Evolutionary conservation across 2,113 vertebrate species (phyloP), one percentile per base, ranked within the genome.

Genomic region (Neolamprologus longior): DNA sequence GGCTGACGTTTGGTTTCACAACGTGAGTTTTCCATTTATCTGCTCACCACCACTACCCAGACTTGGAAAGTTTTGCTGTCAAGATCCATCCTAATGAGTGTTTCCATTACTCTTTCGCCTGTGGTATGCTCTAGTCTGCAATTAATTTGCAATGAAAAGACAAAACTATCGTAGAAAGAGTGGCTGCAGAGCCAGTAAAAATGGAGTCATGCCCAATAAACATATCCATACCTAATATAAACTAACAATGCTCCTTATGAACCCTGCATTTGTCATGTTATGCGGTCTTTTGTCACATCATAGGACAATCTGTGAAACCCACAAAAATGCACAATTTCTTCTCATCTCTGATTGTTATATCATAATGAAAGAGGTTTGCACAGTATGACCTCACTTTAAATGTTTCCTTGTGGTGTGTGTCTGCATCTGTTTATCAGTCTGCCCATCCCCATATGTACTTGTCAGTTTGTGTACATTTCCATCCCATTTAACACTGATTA

Each of bases 31-130:
- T 94, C 93, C 95, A 80, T 90, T 35, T 83, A 83, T 90, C 80
- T 80, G 57, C 80, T 90, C 79, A 80, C 86, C 84, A 80, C 86
- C 45, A 71, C 21, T 86, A 87, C 88, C 61, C 78, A 57, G 85
- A 63, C 31, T 80, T 80, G 94, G 92, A 94, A 94, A 90, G 73
- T 88, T 90, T 81, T 85, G 52, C 87, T 54, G 84, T 94, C 83
- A 79, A 24, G 47, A 76, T 50, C 66, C 78, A 80, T 91, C 53
- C n/a, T 81, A 86, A 90, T 88, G 76, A 81, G 19, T 88, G 93
- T 94, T 96, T 96, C 94, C 94, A 94, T 92, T 90, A 92, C 90
- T 89, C 17, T 82, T 83, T 47, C 4, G 7, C 82, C 88, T 84
- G 91, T 82, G 89, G 90, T 89, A 53, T 80, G 50, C 58, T n/a